phyloP scores from a whole-genome alignment of 2,797 vertebrate genomes.

The Acrossocheilus wenchowensis region DNA sequence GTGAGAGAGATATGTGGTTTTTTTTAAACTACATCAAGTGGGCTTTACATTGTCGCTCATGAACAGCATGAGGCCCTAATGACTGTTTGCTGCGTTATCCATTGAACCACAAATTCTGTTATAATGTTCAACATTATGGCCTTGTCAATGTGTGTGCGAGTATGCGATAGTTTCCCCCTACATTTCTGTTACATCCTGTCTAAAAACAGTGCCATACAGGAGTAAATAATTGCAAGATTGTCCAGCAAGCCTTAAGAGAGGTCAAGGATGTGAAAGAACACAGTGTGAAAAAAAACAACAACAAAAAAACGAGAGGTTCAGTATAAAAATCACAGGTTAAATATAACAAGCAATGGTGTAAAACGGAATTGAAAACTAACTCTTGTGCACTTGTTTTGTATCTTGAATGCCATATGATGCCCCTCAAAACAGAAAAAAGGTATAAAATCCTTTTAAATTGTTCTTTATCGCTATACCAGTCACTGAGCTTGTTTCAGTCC shows the following conservation, averaged over 20 bases:
- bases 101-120: slow-evolving; percentile 15
- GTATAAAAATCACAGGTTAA: not conserved
- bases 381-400: slow-evolving; percentile 2
- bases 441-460: not conserved
- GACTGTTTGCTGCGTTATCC: slow-evolving; percentile 29
- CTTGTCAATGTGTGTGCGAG: slow-evolving; percentile 5
- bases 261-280: not conserved
- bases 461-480: not conserved
- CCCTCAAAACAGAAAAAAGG: not conserved
- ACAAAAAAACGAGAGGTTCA: not conserved
- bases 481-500: not conserved
- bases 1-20: slow-evolving; percentile 2
- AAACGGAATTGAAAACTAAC: slow-evolving; percentile 4
- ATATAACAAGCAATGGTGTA: not conserved
- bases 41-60: not conserved
- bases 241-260: slow-evolving; percentile 35
- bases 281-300: not conserved
- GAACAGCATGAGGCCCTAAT: not conserved
- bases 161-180: not conserved
- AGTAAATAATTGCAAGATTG: slow-evolving; percentile 20
- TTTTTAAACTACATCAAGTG: not conserved
- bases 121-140: slow-evolving; percentile 22
- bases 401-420: not conserved
- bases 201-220: slow-evolving; percentile 29
- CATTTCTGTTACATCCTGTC: slow-evolving; percentile 13